These are phyloP conservation scores for Phyllostomus discolor DNA, from an alignment of 2,113 vertebrate species.

Conservation along the genomic window DNA sequence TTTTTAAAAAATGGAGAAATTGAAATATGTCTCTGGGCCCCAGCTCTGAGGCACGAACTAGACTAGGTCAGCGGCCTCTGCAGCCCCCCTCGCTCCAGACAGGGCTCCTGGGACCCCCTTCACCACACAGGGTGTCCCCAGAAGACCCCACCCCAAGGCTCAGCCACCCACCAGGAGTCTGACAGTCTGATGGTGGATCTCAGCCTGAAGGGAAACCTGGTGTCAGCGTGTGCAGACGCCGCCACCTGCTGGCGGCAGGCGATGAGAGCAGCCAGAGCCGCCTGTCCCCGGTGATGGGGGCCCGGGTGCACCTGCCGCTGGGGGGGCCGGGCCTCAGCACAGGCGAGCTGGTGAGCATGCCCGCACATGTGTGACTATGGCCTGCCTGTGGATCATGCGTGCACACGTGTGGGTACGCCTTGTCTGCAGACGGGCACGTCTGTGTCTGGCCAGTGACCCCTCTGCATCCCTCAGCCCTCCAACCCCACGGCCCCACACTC, in stretches of 20 bases:
- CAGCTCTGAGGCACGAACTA: neutral
- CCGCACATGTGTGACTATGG: rapidly evolving
- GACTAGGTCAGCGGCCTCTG: neutral
- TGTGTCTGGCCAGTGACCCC: neutral
- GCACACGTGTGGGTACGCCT: neutral
- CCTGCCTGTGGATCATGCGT: no score
- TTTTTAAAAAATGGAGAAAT: neutral
- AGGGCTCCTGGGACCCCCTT: neutral
- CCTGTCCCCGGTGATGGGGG: neutral
- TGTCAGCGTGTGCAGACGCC: neutral
- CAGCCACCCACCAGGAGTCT: neutral
- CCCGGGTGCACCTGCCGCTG: neutral
- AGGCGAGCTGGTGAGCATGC: rapidly evolving
- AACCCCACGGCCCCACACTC: neutral
- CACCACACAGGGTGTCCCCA: neutral
- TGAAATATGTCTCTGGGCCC: neutral
- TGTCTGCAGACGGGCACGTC: neutral
- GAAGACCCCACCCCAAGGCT: neutral
- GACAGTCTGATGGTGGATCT: rapidly evolving
- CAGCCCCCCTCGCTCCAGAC: neutral
- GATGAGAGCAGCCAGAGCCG: neutral
- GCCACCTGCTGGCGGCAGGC: conserved; percentile 56
- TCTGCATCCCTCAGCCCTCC: neutral
- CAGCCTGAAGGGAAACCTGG: rapidly evolving
- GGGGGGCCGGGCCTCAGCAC: rapidly evolving